Evolutionary conservation across 2,113 vertebrate genomes (phyloP), one percentile per base, ranked within the genome.

Genomic region (Cinclus cinclus): DNA sequence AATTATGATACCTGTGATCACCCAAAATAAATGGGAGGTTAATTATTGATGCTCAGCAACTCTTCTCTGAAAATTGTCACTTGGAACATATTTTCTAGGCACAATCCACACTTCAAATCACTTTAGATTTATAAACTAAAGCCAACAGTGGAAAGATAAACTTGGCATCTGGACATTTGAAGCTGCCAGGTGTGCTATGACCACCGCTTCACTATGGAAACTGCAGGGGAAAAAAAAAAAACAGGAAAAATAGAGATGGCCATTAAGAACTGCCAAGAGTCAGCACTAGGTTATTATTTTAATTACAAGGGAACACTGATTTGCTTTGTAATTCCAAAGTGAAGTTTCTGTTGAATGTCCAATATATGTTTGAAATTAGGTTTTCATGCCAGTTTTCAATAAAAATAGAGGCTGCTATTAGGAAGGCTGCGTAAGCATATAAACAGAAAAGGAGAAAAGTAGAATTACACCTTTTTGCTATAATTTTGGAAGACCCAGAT

Each of bases 161-260:
- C 28, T 95, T 94, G 84, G 47, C 95, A 97, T 86, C 76, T 94
- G 95, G 81, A 88, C 84, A 75, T 88, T 60, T 94, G 64, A 85
- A 85, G 21, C 50, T 95, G 59, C 78, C 91, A 96, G 85, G 77
- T 95, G 37, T 90, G 92, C 49, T 39, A 19, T 86, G 94, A 95
- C 75, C 86, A 94, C 58, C 91, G 69, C 81, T 97, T 95, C 58
- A 65, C 55, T 91, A 55, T 93, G 85, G 91, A 88, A 94, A 96
- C 53, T 82, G 63, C 70, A 94, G 28, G 28, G 30, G 46, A n/a
- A n/a, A n/a, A n/a, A 74, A 94, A 81, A 90, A 52, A 83, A 63
- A 69, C 23, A 22, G 93, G 47, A 18, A 74, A 76, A 82, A 73
- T 63, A 80, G 31, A 93, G 46, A 65, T 30, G 83, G 31, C 23